Evolutionary conservation across 2,888 invertebrate species (phyloP).

Genomic region (Torymus texanus): DNA sequence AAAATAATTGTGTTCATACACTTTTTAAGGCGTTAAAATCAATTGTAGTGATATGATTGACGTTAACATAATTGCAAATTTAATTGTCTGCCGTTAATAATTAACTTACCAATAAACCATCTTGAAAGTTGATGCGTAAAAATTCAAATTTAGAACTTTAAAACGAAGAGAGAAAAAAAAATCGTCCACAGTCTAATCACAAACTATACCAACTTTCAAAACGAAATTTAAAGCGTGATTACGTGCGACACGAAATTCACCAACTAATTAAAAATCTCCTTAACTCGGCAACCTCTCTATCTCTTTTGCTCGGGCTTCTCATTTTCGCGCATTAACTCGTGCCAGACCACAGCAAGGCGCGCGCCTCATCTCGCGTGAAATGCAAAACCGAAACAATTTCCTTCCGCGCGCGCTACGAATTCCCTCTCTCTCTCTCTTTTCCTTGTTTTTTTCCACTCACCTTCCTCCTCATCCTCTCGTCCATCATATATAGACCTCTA

Average conservation of each 20-base stretch:
- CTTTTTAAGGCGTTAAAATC: no score
- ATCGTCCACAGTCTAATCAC: not conserved
- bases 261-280: constrained; percentile 56
- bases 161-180: not conserved
- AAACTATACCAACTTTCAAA: not conserved
- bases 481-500: not conserved
- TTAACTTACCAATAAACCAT: not conserved
- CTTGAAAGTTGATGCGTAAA: constrained; percentile 14
- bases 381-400: constrained; percentile 49
- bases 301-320: constrained; percentile 11
- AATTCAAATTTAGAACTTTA: constrained; percentile 7
- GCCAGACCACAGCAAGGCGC: not conserved
- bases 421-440: constrained; percentile 37
- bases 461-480: not conserved
- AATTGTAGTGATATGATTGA: no score
- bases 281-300: constrained; percentile 3
- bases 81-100: constrained; percentile 9
- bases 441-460: not conserved
- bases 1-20: not conserved
- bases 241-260: constrained; percentile 40
- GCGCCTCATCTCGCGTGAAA: constrained; percentile 42
- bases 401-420: constrained; percentile 13
- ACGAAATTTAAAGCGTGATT: constrained; percentile 18
- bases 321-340: constrained; percentile 48
- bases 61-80: not conserved